Conservation (phyloP, 1,140 invertebrate genomes). For the Drosophila athabasca region DNA sequence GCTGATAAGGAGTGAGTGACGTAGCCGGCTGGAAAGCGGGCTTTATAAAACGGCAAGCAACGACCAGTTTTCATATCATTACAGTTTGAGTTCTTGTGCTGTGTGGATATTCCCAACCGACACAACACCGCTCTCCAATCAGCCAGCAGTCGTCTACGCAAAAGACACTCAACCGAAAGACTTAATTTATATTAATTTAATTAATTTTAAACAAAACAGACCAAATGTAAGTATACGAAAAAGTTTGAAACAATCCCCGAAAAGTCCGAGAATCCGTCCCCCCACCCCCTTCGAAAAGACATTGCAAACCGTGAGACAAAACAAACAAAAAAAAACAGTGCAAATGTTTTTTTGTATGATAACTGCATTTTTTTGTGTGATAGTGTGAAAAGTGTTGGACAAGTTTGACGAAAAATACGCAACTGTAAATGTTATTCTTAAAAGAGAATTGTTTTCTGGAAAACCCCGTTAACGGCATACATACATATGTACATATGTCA, state of each 20-base stretch:
- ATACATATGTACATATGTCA: too few species aligned
- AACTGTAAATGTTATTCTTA: constrained; percentile 10
- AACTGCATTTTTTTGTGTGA: constrained; percentile 40
- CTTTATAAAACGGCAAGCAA: constrained; percentile 74
- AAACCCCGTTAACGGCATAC: too few species aligned
- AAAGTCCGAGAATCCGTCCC: constrained; percentile 2
- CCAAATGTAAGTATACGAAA: constrained; percentile 77
- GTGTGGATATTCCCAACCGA: constrained; percentile 76
- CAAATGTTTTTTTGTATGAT: constrained; percentile 28
- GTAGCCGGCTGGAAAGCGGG: constrained; percentile 52
- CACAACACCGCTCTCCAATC: constrained; percentile 70
- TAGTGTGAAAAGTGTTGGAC: constrained; percentile 34
- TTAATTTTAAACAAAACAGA: constrained; percentile 78
- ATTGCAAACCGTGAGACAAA: constrained; percentile 9
- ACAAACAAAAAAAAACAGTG: constrained; percentile 11
- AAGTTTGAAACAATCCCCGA: constrained; percentile 12
- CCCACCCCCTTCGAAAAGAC: background rate
- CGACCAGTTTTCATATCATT: constrained; percentile 83
- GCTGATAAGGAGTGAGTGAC: constrained; percentile 66
- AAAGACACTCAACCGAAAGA: constrained; percentile 79
- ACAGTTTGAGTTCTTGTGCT: constrained; percentile 83
- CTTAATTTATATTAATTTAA: constrained; percentile 83
- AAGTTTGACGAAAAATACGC: background rate
- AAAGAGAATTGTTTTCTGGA: background rate
- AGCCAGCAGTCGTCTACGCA: constrained; percentile 68